Evolutionary conservation across 2,888 invertebrate genomes (phyloP).

Genomic region (Acanthoscelides obtectus): DNA sequence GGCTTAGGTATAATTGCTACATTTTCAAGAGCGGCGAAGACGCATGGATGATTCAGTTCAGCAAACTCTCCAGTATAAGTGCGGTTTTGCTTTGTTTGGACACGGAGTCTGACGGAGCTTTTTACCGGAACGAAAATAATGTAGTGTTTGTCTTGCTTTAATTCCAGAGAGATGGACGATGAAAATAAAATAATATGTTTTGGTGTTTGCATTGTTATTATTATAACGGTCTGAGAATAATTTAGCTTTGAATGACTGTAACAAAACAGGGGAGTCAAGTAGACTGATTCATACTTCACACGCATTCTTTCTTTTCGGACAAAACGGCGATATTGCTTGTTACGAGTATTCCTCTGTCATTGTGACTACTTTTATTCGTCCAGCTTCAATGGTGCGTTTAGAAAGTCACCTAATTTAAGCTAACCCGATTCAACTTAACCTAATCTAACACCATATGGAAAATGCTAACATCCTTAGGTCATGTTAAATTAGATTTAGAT

Average conservation of each 20-base stretch:
- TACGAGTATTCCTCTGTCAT: too few relatives aligned
- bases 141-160: neutral
- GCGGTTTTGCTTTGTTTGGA: neutral
- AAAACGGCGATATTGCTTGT: too few relatives aligned
- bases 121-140: neutral
- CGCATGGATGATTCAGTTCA: neutral
- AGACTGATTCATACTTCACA: too few relatives aligned
- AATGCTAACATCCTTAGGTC: too few relatives aligned
- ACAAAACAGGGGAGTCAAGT: too few relatives aligned
- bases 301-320: too few relatives aligned
- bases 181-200: neutral
- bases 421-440: too few relatives aligned
- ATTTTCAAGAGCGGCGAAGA: neutral
- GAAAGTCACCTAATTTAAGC: too few relatives aligned
- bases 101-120: neutral
- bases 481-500: too few relatives aligned
- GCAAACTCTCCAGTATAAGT: neutral
- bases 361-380: too few relatives aligned
- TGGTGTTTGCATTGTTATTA: neutral
- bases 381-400: too few relatives aligned
- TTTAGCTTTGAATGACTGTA: neutral
- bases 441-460: too few relatives aligned
- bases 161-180: neutral
- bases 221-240: neutral
- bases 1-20: neutral